Evolutionary conservation across 2,797 vertebrate species (phyloP), one percentile per base, ranked within the genome.

Genomic region (Urosaurus nigricauda): DNA sequence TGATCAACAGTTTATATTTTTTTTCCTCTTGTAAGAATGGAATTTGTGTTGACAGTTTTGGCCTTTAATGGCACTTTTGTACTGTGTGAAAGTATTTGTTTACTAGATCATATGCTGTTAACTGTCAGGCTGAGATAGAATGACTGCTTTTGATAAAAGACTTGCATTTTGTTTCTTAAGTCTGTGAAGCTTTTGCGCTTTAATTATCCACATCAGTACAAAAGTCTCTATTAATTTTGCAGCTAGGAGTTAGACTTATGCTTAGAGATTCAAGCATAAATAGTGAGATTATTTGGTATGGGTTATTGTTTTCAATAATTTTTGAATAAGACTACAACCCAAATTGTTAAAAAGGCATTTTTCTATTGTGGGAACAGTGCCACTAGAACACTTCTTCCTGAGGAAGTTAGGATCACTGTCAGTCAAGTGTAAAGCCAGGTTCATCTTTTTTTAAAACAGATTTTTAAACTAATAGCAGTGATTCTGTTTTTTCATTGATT

Each of bases 11-110:
- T 96, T 97, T 97, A 97, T 95, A 93, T 95, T 89, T 95, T 96
- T 91, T 94, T 96, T 95, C 92, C 94, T 96, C 95, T 93, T 96
- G 95, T 96, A 98, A 98, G 98, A 98, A 97, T 98, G 97, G 98
- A 98, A 99, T 99, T 97, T 98, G 97, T 98, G 98, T 98, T 98
- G 98, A 99, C 98, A 99, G 98, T 98, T 98, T 97, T 98, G 98
- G 98, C 98, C 98, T 99, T 99, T 99, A 98, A 98, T 98, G 97
- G 97, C 97, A 98, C 98, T 99, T 98, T 98, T 98, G 97, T 98
- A 97, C 97, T 94, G 93, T 96, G 96, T 97, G 97, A 98, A 98
- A 98, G 97, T 98, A 98, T 99, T 99, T 99, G 98, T 99, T 99
- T 99, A 98, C 97, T 95, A 94, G 98, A 98, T 99, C 98, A 98